Evolutionary conservation across 1,140 invertebrate species (phyloP).

Genomic region (Cheumatopsyche charites): DNA sequence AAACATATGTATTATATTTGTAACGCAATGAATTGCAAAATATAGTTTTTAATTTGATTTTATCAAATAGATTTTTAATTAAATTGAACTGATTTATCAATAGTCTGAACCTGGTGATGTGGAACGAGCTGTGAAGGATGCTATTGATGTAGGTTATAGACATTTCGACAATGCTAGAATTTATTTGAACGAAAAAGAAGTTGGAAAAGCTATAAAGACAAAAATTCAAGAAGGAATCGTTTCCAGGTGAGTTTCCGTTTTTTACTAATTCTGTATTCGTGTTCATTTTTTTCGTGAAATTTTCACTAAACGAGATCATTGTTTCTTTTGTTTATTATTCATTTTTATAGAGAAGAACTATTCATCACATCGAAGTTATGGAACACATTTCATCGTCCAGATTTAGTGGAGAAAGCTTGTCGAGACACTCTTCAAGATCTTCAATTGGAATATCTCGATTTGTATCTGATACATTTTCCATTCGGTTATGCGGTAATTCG

Average conservation of each 20-base stretch:
- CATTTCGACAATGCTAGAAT: conserved; percentile 85
- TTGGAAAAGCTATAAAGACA: conserved; percentile 74
- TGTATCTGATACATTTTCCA: conserved; percentile 83
- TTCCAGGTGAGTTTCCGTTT: conserved; percentile 64
- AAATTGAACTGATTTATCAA: too few relatives aligned
- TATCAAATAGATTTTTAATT: too few relatives aligned
- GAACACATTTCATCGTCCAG: conserved; percentile 71
- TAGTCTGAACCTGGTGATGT: conserved; percentile 74
- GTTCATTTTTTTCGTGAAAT: too few relatives aligned
- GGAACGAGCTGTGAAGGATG: conserved; percentile 70
- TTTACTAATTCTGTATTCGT: conserved; percentile 8
- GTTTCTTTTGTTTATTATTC: not conserved
- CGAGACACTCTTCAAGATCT: conserved; percentile 68
- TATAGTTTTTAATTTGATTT: too few relatives aligned
- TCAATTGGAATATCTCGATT: conserved; percentile 74
- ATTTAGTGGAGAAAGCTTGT: conserved; percentile 65
- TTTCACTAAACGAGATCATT: too few relatives aligned
- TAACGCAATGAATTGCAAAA: too few relatives aligned
- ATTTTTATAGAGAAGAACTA: conserved; percentile 69
- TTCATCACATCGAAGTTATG: conserved; percentile 78
- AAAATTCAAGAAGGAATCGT: conserved; percentile 74
- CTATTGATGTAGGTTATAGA: conserved; percentile 84
- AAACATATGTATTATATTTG: too few relatives aligned
- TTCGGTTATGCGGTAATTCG: conserved; percentile 38
- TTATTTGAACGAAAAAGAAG: conserved; percentile 84